Conservation (phyloP, 2,113 vertebrate species). For the Pelobates fuscus region DNA sequence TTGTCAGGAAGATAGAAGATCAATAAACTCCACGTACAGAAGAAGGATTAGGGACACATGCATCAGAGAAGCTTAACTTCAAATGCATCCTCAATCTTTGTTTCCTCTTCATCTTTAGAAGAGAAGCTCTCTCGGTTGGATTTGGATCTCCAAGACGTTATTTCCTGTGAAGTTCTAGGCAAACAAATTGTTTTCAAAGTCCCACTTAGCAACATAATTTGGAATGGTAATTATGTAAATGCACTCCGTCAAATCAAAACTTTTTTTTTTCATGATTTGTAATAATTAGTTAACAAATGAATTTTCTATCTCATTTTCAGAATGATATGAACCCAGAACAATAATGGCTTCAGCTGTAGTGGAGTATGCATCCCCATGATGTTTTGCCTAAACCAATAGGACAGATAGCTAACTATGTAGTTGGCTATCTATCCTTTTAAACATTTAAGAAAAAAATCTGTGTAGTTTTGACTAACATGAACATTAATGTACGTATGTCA, state of each 20-base stretch:
- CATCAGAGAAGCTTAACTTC: constrained; percentile 50
- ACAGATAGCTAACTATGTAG: no score
- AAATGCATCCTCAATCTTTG: constrained; percentile 50
- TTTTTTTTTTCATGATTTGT: not conserved
- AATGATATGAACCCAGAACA: no score
- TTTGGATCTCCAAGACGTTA: constrained; percentile 30
- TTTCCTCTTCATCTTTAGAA: constrained; percentile 47
- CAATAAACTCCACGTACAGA: constrained; percentile 43
- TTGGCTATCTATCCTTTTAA: no score
- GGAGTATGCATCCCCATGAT: no score
- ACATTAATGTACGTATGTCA: no score
- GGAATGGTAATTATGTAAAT: constrained; percentile 36
- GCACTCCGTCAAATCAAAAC: not conserved
- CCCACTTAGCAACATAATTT: constrained; percentile 38
- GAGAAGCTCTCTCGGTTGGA: constrained; percentile 35
- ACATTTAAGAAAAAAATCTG: no score
- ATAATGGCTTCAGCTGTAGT: no score
- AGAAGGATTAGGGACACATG: constrained; percentile 47
- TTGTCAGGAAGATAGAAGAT: constrained; percentile 48
- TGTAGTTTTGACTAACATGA: no score
- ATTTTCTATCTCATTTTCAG: no score
- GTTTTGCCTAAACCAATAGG: no score
- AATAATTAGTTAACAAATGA: not conserved
- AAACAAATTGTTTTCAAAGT: constrained; percentile 49
- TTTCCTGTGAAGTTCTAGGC: constrained; percentile 39